phyloP scores from a whole-genome alignment of 2,888 invertebrate genomes.

The Carpatolechia fugitivella region DNA sequence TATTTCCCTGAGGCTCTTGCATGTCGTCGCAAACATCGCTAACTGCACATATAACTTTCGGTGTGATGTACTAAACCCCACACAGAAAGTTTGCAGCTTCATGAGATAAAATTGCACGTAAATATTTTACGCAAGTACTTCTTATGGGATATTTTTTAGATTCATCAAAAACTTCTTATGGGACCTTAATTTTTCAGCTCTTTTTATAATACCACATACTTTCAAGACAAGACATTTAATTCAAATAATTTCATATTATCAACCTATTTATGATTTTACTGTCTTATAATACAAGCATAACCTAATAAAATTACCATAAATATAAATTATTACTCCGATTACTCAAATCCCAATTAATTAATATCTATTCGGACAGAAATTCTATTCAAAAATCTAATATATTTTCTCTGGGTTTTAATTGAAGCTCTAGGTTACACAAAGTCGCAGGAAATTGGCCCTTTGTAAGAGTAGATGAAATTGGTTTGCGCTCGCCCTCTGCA shows the following conservation, averaged over 20 bases:
- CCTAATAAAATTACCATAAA: no score
- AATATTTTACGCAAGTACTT: conserved; percentile 6
- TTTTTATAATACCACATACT: no score
- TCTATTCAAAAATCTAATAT: neutral
- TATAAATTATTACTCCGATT: no score
- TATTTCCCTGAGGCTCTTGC: conserved; percentile 50
- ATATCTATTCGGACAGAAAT: no score
- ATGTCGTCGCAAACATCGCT: conserved; percentile 37
- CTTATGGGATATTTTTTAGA: neutral
- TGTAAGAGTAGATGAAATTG: conserved; percentile 2
- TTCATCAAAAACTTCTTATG: neutral
- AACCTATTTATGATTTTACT: no score
- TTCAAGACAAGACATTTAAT: no score
- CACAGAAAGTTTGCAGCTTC: conserved; percentile 37
- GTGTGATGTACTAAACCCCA: no score
- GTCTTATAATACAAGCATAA: no score
- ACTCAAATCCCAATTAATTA: no score
- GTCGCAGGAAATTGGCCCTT: conserved; percentile 3
- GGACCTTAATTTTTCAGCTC: neutral
- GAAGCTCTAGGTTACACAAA: conserved; percentile 2
- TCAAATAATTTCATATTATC: no score
- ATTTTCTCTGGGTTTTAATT: neutral
- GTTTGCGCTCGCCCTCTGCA: neutral
- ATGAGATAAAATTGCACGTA: conserved; percentile 11
- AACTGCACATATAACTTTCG: no score